phyloP scores from a whole-genome alignment of 1,140 invertebrate species.

The Capitella teleta region DNA sequence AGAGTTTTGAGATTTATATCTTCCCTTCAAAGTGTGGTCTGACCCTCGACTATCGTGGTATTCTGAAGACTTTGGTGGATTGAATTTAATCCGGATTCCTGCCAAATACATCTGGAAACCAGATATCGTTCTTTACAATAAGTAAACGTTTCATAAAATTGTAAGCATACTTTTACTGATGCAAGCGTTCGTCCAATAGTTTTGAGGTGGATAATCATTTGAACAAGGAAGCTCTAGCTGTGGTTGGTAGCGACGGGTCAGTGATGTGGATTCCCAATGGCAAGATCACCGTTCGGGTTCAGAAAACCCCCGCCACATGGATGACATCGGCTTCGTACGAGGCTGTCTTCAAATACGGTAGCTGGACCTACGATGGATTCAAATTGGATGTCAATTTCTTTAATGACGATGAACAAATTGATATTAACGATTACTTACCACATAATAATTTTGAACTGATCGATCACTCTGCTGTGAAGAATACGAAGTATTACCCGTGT shows the following conservation, averaged over 20 bases:
- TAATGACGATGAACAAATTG: slow-evolving; percentile 6
- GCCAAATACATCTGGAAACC: slow-evolving; percentile 41
- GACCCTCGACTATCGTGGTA: slow-evolving; percentile 42
- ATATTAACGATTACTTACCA: slow-evolving; percentile 18
- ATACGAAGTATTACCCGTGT: slow-evolving; percentile 43
- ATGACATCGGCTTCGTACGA: too few relatives aligned
- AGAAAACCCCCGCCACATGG: too few relatives aligned
- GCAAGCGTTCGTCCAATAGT: neutral
- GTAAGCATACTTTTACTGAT: neutral
- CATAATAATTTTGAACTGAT: slow-evolving; percentile 38
- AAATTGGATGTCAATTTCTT: slow-evolving; percentile 46
- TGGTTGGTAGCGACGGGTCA: slow-evolving; percentile 66
- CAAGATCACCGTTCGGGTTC: too few relatives aligned
- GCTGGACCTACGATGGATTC: slow-evolving; percentile 47
- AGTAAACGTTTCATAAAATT: slow-evolving; percentile 18
- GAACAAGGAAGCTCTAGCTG: slow-evolving; percentile 32
- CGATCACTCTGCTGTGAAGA: slow-evolving; percentile 34
- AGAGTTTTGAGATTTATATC: too few relatives aligned
- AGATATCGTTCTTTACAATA: slow-evolving; percentile 41
- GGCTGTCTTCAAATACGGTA: slow-evolving; percentile 32
- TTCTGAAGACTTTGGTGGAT: slow-evolving; percentile 37
- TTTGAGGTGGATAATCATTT: slow-evolving; percentile 1
- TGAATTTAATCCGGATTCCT: slow-evolving; percentile 38
- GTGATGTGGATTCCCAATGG: slow-evolving; percentile 93
- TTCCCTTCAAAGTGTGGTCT: slow-evolving; percentile 37